Evolutionary conservation across 2,797 vertebrate species (phyloP).

Genomic region (Syngnathus acus): DNA sequence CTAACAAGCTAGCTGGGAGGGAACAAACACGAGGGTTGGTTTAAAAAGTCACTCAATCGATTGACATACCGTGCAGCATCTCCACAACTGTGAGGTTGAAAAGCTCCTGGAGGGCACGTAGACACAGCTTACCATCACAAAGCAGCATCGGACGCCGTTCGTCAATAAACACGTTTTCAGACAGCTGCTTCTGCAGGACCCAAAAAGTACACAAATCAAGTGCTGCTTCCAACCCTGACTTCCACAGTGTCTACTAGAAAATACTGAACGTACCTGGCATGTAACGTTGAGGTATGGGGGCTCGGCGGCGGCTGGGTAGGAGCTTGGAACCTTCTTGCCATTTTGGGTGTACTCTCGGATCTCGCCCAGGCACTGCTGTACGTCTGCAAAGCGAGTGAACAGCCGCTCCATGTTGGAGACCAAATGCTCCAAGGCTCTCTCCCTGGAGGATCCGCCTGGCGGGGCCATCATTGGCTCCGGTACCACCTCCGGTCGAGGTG

Average conservation of each 20-base stretch:
- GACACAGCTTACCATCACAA: constrained; percentile 80
- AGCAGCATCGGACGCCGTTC: constrained; percentile 81
- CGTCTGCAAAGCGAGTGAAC: constrained; percentile 70
- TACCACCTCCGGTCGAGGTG: constrained; percentile 50
- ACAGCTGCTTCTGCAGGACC: constrained; percentile 73
- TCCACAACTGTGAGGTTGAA: constrained; percentile 81
- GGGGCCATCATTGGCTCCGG: constrained; percentile 5
- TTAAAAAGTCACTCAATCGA: neutral
- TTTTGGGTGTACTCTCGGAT: constrained; percentile 73
- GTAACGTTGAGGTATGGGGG: constrained; percentile 80
- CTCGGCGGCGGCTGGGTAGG: constrained; percentile 75
- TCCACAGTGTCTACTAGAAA: too few species aligned
- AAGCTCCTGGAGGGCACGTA: constrained; percentile 76
- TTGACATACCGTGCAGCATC: constrained; percentile 84
- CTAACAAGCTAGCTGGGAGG: neutral
- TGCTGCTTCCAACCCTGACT: neutral
- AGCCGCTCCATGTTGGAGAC: constrained; percentile 74
- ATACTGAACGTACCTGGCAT: constrained; percentile 78
- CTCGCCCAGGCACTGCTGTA: constrained; percentile 75
- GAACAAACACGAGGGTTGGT: neutral
- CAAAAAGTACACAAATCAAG: neutral
- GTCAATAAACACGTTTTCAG: constrained; percentile 75
- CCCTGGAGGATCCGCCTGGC: constrained; percentile 12
- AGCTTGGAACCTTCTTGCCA: constrained; percentile 59
- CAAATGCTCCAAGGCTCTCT: constrained; percentile 50